A percentile compares a stretch with the other conserved stretches of the same genome.
phyloP scores from a whole-genome alignment of 2,888 invertebrate species.

The Lucinisca nassula region DNA sequence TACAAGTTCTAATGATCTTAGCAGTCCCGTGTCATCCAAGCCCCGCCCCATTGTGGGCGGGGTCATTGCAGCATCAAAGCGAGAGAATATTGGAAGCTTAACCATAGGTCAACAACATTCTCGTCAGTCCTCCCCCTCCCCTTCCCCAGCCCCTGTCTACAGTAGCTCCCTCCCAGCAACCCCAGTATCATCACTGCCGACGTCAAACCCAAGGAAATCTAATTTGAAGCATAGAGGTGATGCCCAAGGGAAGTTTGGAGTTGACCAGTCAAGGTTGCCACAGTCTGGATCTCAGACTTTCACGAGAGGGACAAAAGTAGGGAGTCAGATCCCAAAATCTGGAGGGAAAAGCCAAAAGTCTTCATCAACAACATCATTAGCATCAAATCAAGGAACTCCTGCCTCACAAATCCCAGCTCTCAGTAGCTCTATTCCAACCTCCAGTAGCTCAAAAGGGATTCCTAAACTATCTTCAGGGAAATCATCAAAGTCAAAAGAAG shows the following conservation, averaged over 20 bases:
- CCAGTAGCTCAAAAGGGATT: conserved; percentile 70
- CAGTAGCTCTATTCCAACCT: conserved; percentile 64
- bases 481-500: conserved; percentile 76
- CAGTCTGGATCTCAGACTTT: conserved; percentile 69
- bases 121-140: conserved; percentile 69
- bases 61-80: conserved; percentile 62
- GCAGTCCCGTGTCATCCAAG: conserved; percentile 85
- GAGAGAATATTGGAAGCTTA: conserved; percentile 65
- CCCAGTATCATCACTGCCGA: conserved; percentile 77
- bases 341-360: conserved; percentile 72
- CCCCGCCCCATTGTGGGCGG: conserved; percentile 80
- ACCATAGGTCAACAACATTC: conserved; percentile 73
- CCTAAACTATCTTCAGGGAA: conserved; percentile 77
- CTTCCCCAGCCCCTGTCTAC: conserved; percentile 47
- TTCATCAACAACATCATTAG: conserved; percentile 68
- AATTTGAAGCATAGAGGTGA: conserved; percentile 46
- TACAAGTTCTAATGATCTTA: conserved; percentile 87
- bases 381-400: conserved; percentile 62
- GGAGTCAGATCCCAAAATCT: conserved; percentile 80
- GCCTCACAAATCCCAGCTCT: neutral
- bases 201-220: conserved; percentile 64
- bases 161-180: conserved; percentile 73
- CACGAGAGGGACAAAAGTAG: conserved; percentile 78
- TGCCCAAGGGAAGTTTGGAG: conserved; percentile 44
- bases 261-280: conserved; percentile 57